phyloP scores from a whole-genome alignment of 64 coral and sea anemone genomes.

The Montipora cactus region DNA sequence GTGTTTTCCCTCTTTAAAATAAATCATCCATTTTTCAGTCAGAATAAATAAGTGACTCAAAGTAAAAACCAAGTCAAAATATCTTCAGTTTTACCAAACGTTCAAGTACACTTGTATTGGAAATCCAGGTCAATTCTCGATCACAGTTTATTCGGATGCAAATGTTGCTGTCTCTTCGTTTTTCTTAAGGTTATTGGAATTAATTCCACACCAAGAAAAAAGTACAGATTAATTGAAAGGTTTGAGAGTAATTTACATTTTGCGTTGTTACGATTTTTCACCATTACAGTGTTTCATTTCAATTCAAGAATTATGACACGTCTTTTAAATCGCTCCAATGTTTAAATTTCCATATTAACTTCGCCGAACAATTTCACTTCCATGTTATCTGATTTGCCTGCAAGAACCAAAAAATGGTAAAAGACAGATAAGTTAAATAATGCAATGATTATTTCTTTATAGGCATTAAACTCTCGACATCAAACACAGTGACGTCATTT shows the following conservation, averaged over 20 bases:
- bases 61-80: too few relatives aligned
- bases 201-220: background rate
- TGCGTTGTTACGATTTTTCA: too few relatives aligned
- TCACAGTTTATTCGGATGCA: too few relatives aligned
- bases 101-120: too few relatives aligned
- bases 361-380: background rate
- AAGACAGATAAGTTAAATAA: background rate
- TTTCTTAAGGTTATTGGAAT: background rate
- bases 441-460: background rate
- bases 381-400: too few relatives aligned
- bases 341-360: background rate
- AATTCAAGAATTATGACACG: background rate
- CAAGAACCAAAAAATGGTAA: background rate
- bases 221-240: background rate
- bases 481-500: background rate
- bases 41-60: too few relatives aligned
- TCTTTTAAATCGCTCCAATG: background rate
- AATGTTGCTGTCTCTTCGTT: too few relatives aligned
- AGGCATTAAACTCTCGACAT: background rate
- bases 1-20: too few relatives aligned
- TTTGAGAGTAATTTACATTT: background rate
- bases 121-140: too few relatives aligned
- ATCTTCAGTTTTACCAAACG: too few relatives aligned
- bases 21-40: too few relatives aligned
- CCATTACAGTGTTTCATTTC: background rate